phyloP scores from a whole-genome alignment of 2,797 vertebrate genomes.

The Malurus leucopterus region DNA sequence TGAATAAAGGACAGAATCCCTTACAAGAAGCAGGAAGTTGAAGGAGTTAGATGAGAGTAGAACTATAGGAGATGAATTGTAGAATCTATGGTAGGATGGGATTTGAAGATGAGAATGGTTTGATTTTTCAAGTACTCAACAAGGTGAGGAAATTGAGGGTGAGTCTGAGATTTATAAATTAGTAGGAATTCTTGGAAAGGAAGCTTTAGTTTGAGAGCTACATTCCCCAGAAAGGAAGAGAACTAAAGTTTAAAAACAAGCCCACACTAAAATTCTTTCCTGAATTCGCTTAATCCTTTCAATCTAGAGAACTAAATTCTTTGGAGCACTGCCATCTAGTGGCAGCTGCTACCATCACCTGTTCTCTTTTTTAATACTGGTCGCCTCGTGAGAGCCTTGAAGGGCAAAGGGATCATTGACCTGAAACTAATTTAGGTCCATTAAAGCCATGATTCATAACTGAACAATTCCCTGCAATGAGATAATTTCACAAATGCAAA shows the following conservation, averaged over 20 bases:
- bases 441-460: conserved; percentile 27
- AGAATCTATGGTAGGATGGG: background rate
- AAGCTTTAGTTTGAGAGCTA: background rate
- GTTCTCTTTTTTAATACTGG: background rate
- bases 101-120: background rate
- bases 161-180: background rate
- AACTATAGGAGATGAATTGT: background rate
- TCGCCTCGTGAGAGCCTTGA: background rate
- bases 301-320: conserved; percentile 37
- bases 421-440: background rate
- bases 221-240: background rate
- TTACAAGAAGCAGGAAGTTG: background rate
- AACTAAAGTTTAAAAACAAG: background rate
- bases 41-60: background rate
- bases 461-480: background rate
- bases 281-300: background rate
- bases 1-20: background rate
- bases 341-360: background rate
- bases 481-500: background rate
- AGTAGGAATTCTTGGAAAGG: background rate
- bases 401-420: conserved; percentile 24
- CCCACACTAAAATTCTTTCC: background rate
- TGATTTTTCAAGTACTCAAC: background rate
- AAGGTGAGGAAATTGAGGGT: background rate
- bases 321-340: conserved; percentile 53